Evolutionary conservation across 2,113 vertebrate species (phyloP), one percentile per base, ranked within the genome.

Genomic region (Alligator mississippiensis): DNA sequence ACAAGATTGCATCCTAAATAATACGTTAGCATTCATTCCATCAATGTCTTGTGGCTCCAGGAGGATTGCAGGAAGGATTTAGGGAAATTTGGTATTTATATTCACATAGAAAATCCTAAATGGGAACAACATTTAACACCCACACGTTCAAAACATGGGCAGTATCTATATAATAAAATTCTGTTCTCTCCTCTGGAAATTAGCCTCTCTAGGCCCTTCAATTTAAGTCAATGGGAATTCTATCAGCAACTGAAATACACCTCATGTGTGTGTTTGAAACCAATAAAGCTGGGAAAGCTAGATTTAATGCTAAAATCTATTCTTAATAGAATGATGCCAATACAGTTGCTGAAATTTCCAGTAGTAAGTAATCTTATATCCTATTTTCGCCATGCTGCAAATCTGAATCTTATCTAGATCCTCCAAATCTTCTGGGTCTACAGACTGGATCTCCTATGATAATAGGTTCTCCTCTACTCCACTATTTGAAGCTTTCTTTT

Each of bases 401-500:
- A 74, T 12, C 76, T 38, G 6, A 59, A 18, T 90, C n/a, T 64
- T 93, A 75, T 34, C 88, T 15, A 81, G 84, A 90, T 85, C 58
- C 90, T 13, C 8, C 18, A 63, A 82, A n/a, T 77, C 5, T 34
- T 83, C 58, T 58, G 14, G 70, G 24, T 54, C 6, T 47, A 72
- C 34, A 24, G 22, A 47, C 34, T 72, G 30, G 34, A 30, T 38
- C 34, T 47, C 60, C 90, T 89, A 85, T 13, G 28, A 92, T 8
- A 72, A 89, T 92, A 89, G 61, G 74, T 74, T 63, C 2, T 82
- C 84, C 89, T 96, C 86, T 77, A 34, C 91, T 94, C 88, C 0
- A 3, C 68, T 94, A 82, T 84, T 90, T 92, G 80, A 94, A 87
- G 91, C 30, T 70, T 87, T 74, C 94, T 90, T 55, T 82, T 93